These are phyloP conservation scores for Danio kyathit DNA, from an alignment of 2,797 vertebrate genomes.

Conservation along the genomic window DNA sequence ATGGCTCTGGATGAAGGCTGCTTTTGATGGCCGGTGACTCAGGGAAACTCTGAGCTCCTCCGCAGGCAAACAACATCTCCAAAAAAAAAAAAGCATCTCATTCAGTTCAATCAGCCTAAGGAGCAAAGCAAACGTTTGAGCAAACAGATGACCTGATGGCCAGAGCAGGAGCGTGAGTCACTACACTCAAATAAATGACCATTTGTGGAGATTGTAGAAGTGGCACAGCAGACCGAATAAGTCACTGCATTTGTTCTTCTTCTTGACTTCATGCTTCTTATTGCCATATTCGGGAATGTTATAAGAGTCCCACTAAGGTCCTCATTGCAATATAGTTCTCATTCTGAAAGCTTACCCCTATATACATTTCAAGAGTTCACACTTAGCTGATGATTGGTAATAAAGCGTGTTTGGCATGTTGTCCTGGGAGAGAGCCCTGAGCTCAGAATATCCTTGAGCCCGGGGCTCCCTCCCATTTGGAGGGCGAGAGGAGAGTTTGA, in stretches of 20 bases:
- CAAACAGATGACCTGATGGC: constrained; percentile 65
- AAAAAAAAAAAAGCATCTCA: constrained; percentile 53
- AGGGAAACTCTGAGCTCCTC: constrained; percentile 64
- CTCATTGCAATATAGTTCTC: too few relatives aligned
- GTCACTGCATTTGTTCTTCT: not conserved
- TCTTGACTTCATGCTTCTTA: not conserved
- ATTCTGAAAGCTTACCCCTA: too few relatives aligned
- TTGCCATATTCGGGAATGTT: not conserved
- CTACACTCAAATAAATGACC: constrained; percentile 20
- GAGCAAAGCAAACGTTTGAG: constrained; percentile 38
- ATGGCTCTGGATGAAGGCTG: constrained; percentile 63
- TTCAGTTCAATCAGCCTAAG: constrained; percentile 63
- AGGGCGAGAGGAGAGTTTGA: too few relatives aligned
- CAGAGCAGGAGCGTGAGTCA: constrained; percentile 45
- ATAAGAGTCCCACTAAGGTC: not conserved
- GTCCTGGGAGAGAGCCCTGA: too few relatives aligned
- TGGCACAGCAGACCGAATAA: not conserved
- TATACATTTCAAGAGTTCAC: too few relatives aligned
- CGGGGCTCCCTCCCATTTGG: too few relatives aligned
- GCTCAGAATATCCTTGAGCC: too few relatives aligned
- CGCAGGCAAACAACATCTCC: constrained; percentile 53
- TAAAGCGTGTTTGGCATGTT: too few relatives aligned
- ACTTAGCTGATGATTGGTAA: too few relatives aligned
- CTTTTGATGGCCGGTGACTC: constrained; percentile 70
- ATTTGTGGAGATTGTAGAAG: not conserved